phyloP scores from a whole-genome alignment of 2,797 vertebrate species.

The Trachurus trachurus region DNA sequence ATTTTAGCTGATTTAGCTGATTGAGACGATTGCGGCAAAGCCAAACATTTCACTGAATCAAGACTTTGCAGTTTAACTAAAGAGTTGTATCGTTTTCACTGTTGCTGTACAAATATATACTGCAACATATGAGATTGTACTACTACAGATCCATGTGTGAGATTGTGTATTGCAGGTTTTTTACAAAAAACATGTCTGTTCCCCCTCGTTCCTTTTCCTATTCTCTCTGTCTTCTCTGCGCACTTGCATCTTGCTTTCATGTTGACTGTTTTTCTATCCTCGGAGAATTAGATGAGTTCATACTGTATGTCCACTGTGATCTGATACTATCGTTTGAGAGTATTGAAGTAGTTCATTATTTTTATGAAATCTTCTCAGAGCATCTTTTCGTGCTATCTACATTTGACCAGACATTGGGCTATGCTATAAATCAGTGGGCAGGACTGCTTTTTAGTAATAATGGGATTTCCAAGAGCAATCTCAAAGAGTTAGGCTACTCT shows the following conservation, averaged over 20 bases:
- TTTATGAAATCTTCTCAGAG: background rate
- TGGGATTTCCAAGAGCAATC: background rate
- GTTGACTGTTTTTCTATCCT: background rate
- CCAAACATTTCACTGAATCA: background rate
- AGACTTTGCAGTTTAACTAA: slow-evolving; percentile 7
- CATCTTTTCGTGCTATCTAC: background rate
- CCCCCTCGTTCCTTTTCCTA: background rate
- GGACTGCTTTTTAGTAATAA: background rate
- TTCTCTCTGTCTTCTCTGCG: background rate
- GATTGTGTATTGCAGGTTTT: background rate
- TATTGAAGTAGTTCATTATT: background rate
- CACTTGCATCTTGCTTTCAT: background rate
- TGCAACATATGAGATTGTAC: background rate
- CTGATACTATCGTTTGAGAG: background rate
- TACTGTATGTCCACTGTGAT: background rate
- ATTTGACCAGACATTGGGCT: background rate
- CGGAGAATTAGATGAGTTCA: background rate
- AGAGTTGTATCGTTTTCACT: background rate
- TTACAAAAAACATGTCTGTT: background rate
- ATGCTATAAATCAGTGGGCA: background rate
- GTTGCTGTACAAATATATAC: background rate
- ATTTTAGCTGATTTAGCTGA: slow-evolving; percentile 24
- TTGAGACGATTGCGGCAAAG: slow-evolving; percentile 1
- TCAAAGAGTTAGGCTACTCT: no score
- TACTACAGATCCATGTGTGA: background rate